A percentile compares a stretch with the other conserved stretches of the same genome.
phyloP scores from a whole-genome alignment of 2,888 invertebrate species.

The Melipona bicolor region DNA sequence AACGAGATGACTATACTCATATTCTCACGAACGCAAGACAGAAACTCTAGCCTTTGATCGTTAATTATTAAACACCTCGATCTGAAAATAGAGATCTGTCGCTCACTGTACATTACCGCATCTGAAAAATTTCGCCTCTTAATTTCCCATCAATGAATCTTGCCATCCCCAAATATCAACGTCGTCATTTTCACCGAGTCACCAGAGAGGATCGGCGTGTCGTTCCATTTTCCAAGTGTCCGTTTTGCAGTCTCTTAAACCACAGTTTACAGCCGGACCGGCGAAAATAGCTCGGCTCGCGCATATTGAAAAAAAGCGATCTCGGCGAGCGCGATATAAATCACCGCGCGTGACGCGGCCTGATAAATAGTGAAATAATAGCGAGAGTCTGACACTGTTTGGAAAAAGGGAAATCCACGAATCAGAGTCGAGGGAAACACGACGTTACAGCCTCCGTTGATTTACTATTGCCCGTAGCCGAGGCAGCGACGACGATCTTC shows the following conservation, averaged over 20 bases:
- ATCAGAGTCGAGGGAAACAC: neutral
- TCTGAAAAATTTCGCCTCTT: too few relatives aligned
- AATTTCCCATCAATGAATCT: too few relatives aligned
- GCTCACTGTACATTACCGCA: too few relatives aligned
- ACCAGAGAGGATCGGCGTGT: neutral
- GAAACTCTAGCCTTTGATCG: too few relatives aligned
- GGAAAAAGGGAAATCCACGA: constrained; percentile 32
- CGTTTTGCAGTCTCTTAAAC: neutral
- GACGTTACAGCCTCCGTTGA: constrained; percentile 1
- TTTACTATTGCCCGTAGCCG: constrained; percentile 16
- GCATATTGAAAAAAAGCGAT: constrained; percentile 29
- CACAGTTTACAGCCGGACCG: neutral
- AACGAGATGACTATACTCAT: too few relatives aligned
- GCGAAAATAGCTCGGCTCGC: constrained; percentile 6
- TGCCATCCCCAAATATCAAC: neutral
- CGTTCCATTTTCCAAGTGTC: neutral
- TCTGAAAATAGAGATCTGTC: too few relatives aligned
- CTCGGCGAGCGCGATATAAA: constrained; percentile 15
- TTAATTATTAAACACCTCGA: too few relatives aligned
- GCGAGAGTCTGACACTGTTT: neutral
- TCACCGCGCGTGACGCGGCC: constrained; percentile 14
- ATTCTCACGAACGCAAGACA: too few relatives aligned
- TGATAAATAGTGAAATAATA: constrained; percentile 51
- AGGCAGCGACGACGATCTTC: neutral
- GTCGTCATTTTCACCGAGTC: too few relatives aligned